phyloP scores from a whole-genome alignment of 2,888 invertebrate genomes.

The Sminthurinus aureus region DNA sequence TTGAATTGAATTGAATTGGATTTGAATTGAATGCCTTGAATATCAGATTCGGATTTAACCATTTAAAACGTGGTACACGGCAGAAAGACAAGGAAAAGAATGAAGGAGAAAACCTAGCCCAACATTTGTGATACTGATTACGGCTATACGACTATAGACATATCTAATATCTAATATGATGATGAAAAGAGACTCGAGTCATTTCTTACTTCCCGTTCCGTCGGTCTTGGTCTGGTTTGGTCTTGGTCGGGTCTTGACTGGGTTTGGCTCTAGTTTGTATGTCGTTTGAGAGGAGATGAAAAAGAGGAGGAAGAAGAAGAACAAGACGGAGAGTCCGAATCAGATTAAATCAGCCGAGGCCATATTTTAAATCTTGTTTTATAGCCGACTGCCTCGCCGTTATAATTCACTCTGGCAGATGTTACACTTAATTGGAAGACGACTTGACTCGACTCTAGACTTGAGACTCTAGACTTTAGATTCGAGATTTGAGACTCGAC shows the following conservation, averaged over 20 bases:
- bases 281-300: constrained; percentile 10
- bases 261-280: constrained; percentile 2
- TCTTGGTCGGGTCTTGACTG: neutral
- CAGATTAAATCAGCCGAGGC: constrained; percentile 43
- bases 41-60: too few relatives aligned
- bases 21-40: too few relatives aligned
- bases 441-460: neutral
- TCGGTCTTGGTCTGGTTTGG: neutral
- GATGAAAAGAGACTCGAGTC: neutral
- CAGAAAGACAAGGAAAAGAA: too few relatives aligned
- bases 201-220: too few relatives aligned
- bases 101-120: too few relatives aligned
- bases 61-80: too few relatives aligned
- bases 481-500: constrained; percentile 31
- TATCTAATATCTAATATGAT: neutral
- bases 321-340: constrained; percentile 11
- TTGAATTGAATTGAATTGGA: too few relatives aligned
- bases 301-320: too few relatives aligned
- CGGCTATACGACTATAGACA: too few relatives aligned
- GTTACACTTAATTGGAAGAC: constrained; percentile 46
- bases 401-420: constrained; percentile 46
- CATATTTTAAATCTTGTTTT: constrained; percentile 48
- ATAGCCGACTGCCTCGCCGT: constrained; percentile 26
- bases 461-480: constrained; percentile 29
- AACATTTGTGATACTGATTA: too few relatives aligned